A percentile compares a stretch with the other conserved stretches of the same genome.
Conservation (phyloP, 2,888 invertebrate genomes). For the Dasysyrphus albostriatus region DNA sequence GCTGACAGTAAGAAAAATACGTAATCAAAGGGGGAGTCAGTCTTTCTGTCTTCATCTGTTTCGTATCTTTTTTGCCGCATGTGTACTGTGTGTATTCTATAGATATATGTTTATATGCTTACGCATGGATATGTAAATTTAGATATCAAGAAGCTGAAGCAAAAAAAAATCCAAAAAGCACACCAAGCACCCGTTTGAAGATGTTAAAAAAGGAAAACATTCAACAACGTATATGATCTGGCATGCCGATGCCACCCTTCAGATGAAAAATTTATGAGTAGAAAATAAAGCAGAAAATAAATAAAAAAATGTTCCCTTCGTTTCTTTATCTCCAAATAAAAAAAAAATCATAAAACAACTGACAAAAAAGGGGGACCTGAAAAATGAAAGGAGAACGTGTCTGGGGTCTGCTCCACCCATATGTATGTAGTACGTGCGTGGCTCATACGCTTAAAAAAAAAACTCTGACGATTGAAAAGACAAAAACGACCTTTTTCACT, state of each 20-base stretch:
- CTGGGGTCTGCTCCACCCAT: slow-evolving; percentile 70
- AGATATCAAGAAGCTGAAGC: slow-evolving; percentile 63
- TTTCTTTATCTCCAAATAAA: slow-evolving; percentile 52
- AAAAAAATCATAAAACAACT: slow-evolving; percentile 69
- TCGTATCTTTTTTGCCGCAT: slow-evolving; percentile 33
- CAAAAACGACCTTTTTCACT: slow-evolving; percentile 59
- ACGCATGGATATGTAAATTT: slow-evolving; percentile 72
- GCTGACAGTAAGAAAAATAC: slow-evolving; percentile 72
- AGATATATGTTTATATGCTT: slow-evolving; percentile 10
- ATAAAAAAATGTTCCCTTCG: slow-evolving; percentile 62
- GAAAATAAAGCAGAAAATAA: slow-evolving; percentile 71
- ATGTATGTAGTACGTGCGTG: slow-evolving; percentile 32
- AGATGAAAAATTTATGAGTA: slow-evolving; percentile 74
- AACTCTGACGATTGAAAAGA: slow-evolving; percentile 44
- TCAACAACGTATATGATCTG: slow-evolving; percentile 54
- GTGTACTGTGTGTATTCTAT: slow-evolving; percentile 8
- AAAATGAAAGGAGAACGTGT: slow-evolving; percentile 73
- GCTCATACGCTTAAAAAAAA: slow-evolving; percentile 34
- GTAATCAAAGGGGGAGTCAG: slow-evolving; percentile 67
- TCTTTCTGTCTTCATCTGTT: slow-evolving; percentile 61
- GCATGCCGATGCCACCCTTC: slow-evolving; percentile 67
- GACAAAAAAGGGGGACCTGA: slow-evolving; percentile 63
- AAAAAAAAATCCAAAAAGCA: slow-evolving; percentile 27
- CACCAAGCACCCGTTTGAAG: slow-evolving; percentile 32
- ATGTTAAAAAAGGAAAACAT: slow-evolving; percentile 54